These are phyloP conservation scores for Epicauta chinensis DNA, from an alignment of 1,140 invertebrate genomes.

Conservation along the genomic window DNA sequence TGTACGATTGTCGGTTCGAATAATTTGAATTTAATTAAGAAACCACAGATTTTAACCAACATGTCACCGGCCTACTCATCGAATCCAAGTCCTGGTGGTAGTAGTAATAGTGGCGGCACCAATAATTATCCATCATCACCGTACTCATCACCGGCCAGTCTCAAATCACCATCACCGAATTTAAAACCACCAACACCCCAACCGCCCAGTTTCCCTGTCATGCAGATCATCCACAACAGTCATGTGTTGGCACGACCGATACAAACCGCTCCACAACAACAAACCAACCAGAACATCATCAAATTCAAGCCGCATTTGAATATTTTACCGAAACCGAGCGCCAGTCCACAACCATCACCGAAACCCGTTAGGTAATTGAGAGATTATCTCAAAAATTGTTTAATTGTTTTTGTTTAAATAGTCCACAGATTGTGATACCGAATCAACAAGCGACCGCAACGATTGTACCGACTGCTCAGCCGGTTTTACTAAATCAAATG, in stretches of 20 bases:
- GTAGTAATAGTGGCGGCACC: too few species aligned
- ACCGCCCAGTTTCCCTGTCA: slow-evolving; percentile 36
- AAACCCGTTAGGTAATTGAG: slow-evolving; percentile 36
- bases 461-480: slow-evolving; percentile 39
- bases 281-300: slow-evolving; percentile 34
- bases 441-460: slow-evolving; percentile 32
- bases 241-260: slow-evolving; percentile 33
- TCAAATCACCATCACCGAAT: slow-evolving; percentile 39
- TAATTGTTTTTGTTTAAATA: slow-evolving; percentile 21
- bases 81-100: slow-evolving; percentile 34
- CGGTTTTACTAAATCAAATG: slow-evolving; percentile 40
- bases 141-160: slow-evolving; percentile 37
- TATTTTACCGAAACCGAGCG: slow-evolving; percentile 41
- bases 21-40: slow-evolving; percentile 41
- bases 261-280: slow-evolving; percentile 4
- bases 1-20: slow-evolving; percentile 42
- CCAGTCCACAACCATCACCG: slow-evolving; percentile 37
- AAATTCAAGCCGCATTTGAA: slow-evolving; percentile 42
- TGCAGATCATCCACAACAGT: slow-evolving; percentile 40
- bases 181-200: slow-evolving; percentile 38
- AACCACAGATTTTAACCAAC: slow-evolving; percentile 36
- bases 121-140: slow-evolving; percentile 34
- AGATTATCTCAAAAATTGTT: too few species aligned
- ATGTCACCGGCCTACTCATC: slow-evolving; percentile 38
- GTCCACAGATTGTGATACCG: slow-evolving; percentile 40